These are phyloP conservation scores for Nymphicus hollandicus DNA, from an alignment of 2,113 vertebrate species.

Conservation along the genomic window DNA sequence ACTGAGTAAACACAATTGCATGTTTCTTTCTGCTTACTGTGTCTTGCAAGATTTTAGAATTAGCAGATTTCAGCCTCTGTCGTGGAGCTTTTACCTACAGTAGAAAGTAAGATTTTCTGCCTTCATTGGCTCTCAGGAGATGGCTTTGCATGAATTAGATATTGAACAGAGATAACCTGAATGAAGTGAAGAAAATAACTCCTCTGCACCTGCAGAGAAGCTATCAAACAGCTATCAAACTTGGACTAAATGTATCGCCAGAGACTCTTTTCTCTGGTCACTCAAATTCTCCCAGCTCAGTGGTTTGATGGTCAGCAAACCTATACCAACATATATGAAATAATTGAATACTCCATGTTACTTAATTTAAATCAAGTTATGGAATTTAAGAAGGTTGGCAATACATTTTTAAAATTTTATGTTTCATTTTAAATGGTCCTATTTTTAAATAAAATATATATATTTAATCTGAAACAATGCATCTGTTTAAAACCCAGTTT, in stretches of 20 bases:
- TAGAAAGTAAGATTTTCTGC: not conserved
- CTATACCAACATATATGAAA: not conserved
- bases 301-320: not conserved
- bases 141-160: not conserved
- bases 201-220: not conserved
- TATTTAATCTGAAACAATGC: not conserved
- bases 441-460: not conserved
- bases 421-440: not conserved
- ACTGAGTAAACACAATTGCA: not conserved
- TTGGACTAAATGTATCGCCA: not conserved
- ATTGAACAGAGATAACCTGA: not conserved
- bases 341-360: not conserved
- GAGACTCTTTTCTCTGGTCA: not conserved
- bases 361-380: not conserved
- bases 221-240: not conserved
- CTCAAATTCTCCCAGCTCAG: not conserved
- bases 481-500: not conserved
- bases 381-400: not conserved
- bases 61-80: not conserved
- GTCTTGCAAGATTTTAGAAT: not conserved
- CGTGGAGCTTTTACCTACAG: not conserved
- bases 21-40: not conserved
- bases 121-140: not conserved
- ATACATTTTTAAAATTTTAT: not conserved
- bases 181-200: constrained; percentile 9